These are phyloP conservation scores for Galeopsomyia nigrocyanea DNA, from an alignment of 2,888 invertebrate species.

Conservation along the genomic window DNA sequence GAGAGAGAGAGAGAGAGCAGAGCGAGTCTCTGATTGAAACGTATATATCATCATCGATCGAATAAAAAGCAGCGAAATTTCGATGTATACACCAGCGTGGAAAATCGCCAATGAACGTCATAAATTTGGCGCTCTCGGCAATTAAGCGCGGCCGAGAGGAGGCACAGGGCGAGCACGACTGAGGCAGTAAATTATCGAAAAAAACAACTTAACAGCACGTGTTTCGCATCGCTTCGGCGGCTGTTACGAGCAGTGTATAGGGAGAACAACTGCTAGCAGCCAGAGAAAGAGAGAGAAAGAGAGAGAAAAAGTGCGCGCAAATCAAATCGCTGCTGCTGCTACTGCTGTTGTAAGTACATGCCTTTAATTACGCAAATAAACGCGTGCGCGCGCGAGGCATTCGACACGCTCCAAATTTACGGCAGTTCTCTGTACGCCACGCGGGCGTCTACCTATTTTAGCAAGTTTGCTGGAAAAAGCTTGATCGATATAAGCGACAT, in stretches of 20 bases:
- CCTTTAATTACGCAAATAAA: conserved; percentile 39
- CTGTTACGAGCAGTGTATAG: not conserved
- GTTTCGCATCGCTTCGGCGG: conserved; percentile 14
- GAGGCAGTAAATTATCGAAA: conserved; percentile 37
- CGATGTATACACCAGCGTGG: not conserved
- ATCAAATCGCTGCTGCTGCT: conserved; percentile 21
- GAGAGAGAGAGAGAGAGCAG: not conserved
- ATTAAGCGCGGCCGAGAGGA: conserved; percentile 21
- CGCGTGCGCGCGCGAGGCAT: conserved; percentile 1
- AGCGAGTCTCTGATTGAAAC: not conserved
- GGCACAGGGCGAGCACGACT: conserved; percentile 8
- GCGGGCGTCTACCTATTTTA: conserved; percentile 6
- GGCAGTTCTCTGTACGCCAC: not conserved
- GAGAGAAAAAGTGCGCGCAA: not conserved
- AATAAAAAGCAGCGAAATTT: not conserved
- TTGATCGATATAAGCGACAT: too few species aligned
- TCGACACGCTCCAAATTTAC: conserved; percentile 28
- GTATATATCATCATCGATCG: too few species aligned
- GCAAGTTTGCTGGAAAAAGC: not conserved
- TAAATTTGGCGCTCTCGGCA: conserved; percentile 34
- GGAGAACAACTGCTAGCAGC: too few species aligned
- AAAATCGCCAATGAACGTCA: conserved; percentile 24
- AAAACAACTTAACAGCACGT: conserved; percentile 34
- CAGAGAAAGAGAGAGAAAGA: not conserved
- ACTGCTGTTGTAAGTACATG: not conserved